Conservation (phyloP, 2,888 invertebrate species). For the Caenorhabditis sp. region DNA sequence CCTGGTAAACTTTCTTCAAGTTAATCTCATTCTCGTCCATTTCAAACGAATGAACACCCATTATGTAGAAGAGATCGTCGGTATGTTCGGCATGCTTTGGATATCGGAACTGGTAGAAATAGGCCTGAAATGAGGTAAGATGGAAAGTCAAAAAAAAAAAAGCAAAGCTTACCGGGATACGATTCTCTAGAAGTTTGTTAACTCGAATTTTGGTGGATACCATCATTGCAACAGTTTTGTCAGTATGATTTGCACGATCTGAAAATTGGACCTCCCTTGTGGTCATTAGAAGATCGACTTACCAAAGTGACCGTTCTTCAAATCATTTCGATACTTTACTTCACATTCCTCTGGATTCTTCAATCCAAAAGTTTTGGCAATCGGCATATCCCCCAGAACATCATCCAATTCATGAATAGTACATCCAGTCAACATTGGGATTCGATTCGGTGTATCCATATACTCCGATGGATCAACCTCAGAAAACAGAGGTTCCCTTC, state of each 20-base stretch:
- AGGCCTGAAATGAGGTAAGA: constrained; percentile 34
- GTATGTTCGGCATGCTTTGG: constrained; percentile 60
- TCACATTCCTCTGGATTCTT: constrained; percentile 54
- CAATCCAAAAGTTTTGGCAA: constrained; percentile 38
- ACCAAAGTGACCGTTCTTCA: constrained; percentile 34
- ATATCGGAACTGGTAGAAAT: constrained; percentile 64
- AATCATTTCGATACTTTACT: constrained; percentile 56
- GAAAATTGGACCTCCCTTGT: neutral
- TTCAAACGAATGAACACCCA: constrained; percentile 69
- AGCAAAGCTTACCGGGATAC: constrained; percentile 24
- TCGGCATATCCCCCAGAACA: neutral
- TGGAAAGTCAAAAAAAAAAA: neutral
- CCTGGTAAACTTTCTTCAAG: constrained; percentile 54
- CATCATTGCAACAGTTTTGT: constrained; percentile 52
- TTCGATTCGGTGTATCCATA: constrained; percentile 30
- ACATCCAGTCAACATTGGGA: constrained; percentile 60
- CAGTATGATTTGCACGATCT: constrained; percentile 53
- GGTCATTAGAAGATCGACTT: too few species aligned
- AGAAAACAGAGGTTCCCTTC: constrained; percentile 55
- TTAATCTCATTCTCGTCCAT: constrained; percentile 67
- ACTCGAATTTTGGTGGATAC: constrained; percentile 25
- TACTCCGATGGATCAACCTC: constrained; percentile 32
- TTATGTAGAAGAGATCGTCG: constrained; percentile 64
- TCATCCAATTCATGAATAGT: constrained; percentile 61
- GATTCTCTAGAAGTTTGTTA: constrained; percentile 18